phyloP scores from a whole-genome alignment of 2,888 invertebrate species.

The Plusia festucae region DNA sequence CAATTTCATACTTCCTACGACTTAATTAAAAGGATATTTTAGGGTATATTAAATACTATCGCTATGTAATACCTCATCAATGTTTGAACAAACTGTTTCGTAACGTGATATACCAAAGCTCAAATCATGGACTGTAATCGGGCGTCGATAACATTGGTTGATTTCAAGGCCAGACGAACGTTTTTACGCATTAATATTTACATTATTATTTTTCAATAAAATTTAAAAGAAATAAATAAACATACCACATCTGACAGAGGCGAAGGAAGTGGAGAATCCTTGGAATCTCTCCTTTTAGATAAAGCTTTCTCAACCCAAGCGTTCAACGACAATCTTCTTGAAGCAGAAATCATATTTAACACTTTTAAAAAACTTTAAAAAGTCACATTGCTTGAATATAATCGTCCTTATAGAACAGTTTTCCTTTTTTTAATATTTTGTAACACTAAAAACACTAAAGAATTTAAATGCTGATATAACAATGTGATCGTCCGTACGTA shows the following conservation, averaged over 20 bases:
- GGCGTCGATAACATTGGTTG: constrained; percentile 79
- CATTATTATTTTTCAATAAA: constrained; percentile 17
- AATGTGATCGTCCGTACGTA: constrained; percentile 76
- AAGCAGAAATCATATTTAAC: constrained; percentile 53
- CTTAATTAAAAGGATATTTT: neutral
- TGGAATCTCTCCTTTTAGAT: constrained; percentile 69
- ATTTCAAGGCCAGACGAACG: constrained; percentile 75
- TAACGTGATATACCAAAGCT: constrained; percentile 53
- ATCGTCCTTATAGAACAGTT: constrained; percentile 20
- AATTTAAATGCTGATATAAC: constrained; percentile 58
- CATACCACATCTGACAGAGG: constrained; percentile 48
- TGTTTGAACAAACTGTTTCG: constrained; percentile 51
- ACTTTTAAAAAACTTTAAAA: constrained; percentile 31
- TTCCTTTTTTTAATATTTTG: constrained; percentile 21
- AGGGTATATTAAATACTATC: constrained; percentile 24
- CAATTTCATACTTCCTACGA: neutral
- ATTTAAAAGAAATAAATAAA: constrained; percentile 14
- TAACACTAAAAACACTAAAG: constrained; percentile 48
- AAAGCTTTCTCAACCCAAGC: constrained; percentile 72
- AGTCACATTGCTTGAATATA: constrained; percentile 27
- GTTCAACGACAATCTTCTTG: constrained; percentile 72
- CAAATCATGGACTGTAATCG: constrained; percentile 74
- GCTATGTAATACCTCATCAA: constrained; percentile 41
- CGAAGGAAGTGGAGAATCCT: constrained; percentile 64
- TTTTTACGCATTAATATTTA: constrained; percentile 68